Base-by-base conservation (phyloP, 2,797 vertebrate species). In the Pitangus sulphuratus region DNA sequence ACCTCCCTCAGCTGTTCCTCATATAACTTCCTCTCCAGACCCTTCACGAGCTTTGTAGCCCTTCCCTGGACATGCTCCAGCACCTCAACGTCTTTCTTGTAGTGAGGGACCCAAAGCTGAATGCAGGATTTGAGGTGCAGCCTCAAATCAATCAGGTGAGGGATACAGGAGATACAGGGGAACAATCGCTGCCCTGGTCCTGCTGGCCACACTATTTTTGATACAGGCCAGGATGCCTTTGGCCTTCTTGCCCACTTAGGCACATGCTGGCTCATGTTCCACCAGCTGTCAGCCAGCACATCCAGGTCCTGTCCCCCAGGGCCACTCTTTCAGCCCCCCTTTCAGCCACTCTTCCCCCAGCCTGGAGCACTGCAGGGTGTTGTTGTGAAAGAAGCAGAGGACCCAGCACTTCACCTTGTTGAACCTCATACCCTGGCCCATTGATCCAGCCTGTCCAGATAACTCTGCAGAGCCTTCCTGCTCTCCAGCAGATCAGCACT, bases 151-250 rank as follows among this genome's bases (percentile, higher is more conserved):
- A 3, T 40, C 14, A 40, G 40, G 40, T 40, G 40, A 15, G 40
- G 40, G 40, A 40, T 40, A 40, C 39, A 40, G 39, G 39, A 40
- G 39, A 40, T 10, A 57, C 13, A 70, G 28, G 1, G 31, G 16
- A 11, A 57, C 16, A 64, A 26, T 57, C 64, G 8, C 25, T 64
- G 13, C 44, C 45, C 45, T 47, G 45, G 45, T 47, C 45, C 45
- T 69, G 37, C 11, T 71, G 57, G 30, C 44, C 58, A 64, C 37
- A 21, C 16, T 0, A 26, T 2, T 64, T 0, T 21, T 64, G 37
- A 45, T 13, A 1, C 24, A 71, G 0, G 24, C 17, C 44, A 51
- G 50, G 50, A 57, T 33, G 25, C 0, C 65, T 1, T 0, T 57
- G 14, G 16, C 25, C 1, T 45, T 77, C 44, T 1, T 24, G 42